A percentile compares a stretch with the other conserved stretches of the same genome.
These are phyloP conservation scores for Antennarius striatus DNA, from an alignment of 2,113 vertebrate genomes.

Conservation along the genomic window DNA sequence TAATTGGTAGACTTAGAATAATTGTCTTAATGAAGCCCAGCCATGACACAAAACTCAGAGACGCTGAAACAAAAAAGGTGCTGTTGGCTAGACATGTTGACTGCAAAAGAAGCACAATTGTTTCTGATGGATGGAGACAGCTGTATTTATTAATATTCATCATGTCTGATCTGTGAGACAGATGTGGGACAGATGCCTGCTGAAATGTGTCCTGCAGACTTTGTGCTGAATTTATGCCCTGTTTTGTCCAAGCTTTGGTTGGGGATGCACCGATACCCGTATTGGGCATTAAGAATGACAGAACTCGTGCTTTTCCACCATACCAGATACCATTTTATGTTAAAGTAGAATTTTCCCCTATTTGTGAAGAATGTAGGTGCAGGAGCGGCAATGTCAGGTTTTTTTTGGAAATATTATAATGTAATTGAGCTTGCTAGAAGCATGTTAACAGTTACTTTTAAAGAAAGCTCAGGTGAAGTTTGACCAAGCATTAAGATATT, in stretches of 20 bases:
- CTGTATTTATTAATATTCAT: slow-evolving; percentile 1
- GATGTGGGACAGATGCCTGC: slow-evolving; percentile 3
- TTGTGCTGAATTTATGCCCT: not conserved
- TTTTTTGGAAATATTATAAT: too few relatives aligned
- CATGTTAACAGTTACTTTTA: too few relatives aligned
- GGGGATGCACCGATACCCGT: too few relatives aligned
- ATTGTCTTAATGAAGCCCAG: not conserved
- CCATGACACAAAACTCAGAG: slow-evolving; percentile 15
- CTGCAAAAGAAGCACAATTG: not conserved
- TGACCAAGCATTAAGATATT: too few relatives aligned
- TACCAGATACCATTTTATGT: too few relatives aligned
- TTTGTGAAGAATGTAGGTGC: too few relatives aligned
- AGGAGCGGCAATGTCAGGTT: too few relatives aligned
- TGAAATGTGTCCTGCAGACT: not conserved
- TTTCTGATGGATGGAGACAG: not conserved
- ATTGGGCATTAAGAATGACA: too few relatives aligned
- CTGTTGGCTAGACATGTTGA: not conserved
- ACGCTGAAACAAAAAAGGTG: slow-evolving; percentile 3
- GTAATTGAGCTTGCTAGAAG: too few relatives aligned
- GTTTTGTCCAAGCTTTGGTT: not conserved
- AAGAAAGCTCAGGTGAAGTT: too few relatives aligned
- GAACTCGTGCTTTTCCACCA: too few relatives aligned
- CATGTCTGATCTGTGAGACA: not conserved
- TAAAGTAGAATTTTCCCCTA: too few relatives aligned
- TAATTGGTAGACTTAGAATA: slow-evolving; percentile 24